Percentiles rank a stretch among this genome's conserved stretches.
Conservation (phyloP, 1,140 invertebrate genomes). For the Drosophila sturtevanti region DNA sequence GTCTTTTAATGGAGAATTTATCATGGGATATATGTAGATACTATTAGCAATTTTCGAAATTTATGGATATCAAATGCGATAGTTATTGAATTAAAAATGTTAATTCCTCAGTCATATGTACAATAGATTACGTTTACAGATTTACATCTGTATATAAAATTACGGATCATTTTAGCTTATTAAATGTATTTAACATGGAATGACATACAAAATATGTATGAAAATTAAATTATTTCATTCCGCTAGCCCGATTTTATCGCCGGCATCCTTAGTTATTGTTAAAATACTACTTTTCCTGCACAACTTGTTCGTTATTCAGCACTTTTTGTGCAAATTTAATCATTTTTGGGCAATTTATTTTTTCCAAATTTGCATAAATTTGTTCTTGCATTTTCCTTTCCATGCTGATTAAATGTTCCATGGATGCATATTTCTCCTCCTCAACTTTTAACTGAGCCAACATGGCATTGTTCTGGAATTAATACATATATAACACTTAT, state of each 20-base stretch:
- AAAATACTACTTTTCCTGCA: not conserved
- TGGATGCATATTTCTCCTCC: slow-evolving; percentile 35
- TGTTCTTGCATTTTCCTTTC: slow-evolving; percentile 54
- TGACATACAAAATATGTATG: too few species aligned
- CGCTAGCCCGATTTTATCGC: too few species aligned
- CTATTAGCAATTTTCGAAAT: not conserved
- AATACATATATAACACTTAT: not conserved
- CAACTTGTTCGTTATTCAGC: not conserved
- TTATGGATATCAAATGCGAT: not conserved
- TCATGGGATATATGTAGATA: too few species aligned
- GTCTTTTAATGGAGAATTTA: not conserved
- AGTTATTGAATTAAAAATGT: too few species aligned
- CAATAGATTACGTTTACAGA: too few species aligned
- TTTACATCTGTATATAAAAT: too few species aligned
- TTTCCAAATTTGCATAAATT: slow-evolving; percentile 16
- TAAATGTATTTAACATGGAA: too few species aligned
- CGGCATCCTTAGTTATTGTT: too few species aligned
- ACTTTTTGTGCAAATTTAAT: slow-evolving; percentile 25
- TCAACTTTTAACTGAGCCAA: slow-evolving; percentile 56
- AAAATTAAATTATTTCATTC: too few species aligned
- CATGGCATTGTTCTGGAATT: slow-evolving; percentile 61
- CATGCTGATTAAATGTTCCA: slow-evolving; percentile 34
- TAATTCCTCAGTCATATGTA: too few species aligned
- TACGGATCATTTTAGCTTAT: too few species aligned
- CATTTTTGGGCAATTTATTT: slow-evolving; percentile 24